These are phyloP conservation scores for Elachura formosa DNA, from an alignment of 2,113 vertebrate species.

Conservation along the genomic window DNA sequence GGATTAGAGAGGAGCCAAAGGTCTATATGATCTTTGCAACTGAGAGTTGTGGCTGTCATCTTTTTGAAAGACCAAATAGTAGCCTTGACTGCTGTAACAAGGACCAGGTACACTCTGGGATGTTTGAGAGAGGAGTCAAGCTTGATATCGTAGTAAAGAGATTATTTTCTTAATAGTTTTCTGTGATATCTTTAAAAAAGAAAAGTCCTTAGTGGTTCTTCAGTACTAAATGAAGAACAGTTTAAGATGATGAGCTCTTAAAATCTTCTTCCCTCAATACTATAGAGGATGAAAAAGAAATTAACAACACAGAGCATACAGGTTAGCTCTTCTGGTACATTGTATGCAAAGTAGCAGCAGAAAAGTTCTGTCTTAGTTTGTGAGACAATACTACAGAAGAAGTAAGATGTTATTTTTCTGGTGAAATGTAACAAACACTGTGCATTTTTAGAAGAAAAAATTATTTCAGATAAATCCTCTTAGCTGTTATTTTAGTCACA, in stretches of 20 bases:
- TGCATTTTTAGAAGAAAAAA: background rate
- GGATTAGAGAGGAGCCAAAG: background rate
- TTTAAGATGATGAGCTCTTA: background rate
- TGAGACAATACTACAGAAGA: background rate
- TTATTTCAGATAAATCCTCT: background rate
- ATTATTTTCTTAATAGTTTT: background rate
- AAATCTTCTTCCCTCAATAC: background rate
- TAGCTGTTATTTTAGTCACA: background rate
- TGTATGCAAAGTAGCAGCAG: background rate
- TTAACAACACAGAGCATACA: background rate
- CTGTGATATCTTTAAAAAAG: background rate
- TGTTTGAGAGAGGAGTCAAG: background rate
- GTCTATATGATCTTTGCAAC: background rate
- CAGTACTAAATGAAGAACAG: background rate
- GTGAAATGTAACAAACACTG: background rate
- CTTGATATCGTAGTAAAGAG: background rate
- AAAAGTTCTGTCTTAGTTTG: background rate
- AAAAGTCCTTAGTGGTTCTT: background rate
- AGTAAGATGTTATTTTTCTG: background rate
- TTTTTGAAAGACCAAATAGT: background rate
- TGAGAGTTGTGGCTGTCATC: background rate
- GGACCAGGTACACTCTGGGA: background rate
- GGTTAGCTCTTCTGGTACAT: background rate
- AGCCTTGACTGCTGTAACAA: background rate
- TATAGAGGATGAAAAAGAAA: background rate